Base-by-base conservation (phyloP, 2,113 vertebrate genomes). In the Trogon melanurus region DNA sequence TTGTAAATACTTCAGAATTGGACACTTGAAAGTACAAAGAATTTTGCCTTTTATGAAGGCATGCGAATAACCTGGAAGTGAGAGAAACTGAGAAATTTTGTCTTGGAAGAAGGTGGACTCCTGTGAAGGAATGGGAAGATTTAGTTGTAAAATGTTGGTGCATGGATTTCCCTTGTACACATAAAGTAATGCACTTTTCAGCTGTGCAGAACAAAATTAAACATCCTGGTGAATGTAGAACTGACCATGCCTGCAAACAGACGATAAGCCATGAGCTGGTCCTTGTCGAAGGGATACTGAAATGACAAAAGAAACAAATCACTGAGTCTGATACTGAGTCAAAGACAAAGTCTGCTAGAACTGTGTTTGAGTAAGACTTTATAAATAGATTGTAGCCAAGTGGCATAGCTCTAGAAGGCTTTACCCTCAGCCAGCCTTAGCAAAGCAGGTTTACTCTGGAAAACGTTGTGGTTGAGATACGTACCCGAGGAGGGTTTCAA, bases 141-240 rank as follows among this genome's bases (percentile, higher is more conserved):
- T 27, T 56, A 45, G 27, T 29, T 6, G 7, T 2, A 1, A 57
- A 48, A 34, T 6, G n/a, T 4, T 60, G 66, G 6, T 19, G 1
- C 11, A 34, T 57, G 29, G 48, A 9, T 14, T 79, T 79, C 25
- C 8, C 36, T 47, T 30, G 22, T 0, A 29, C 57, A 48, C 72
- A 67, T 69, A 3, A 64, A 44, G 22, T 3, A 13, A 48, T 7
- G 25, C 1, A 1, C 56, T 71, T 62, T 9, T 3, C 32, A 64
- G 82, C 47, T 57, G n/a, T 44, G 75, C 50, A 67, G 65, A 48
- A 47, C n/a, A 51, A 15, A 84, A 76, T 29, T 38, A 10, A 79
- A 60, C 41, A 21, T 8, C 29, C 61, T 25, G 73, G 34, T 19
- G 92, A 60, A 75, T 0, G 25, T 0, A 11, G 48, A 61, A 6